Percentiles rank a stretch among this genome's conserved stretches.
Evolutionary conservation across 2,888 invertebrate genomes (phyloP).

Genomic region (Dione vanillae): DNA sequence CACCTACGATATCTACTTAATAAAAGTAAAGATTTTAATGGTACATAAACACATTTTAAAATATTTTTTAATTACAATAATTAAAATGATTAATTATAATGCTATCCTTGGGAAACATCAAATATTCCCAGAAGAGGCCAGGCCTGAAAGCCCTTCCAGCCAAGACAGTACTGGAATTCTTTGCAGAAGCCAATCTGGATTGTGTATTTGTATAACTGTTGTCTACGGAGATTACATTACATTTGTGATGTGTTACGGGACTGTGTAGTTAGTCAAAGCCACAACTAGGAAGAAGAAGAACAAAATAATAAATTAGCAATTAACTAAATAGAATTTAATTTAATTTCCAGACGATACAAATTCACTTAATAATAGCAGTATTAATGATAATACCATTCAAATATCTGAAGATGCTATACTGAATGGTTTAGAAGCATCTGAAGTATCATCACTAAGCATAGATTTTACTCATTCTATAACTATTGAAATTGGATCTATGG

Average conservation of each 20-base stretch:
- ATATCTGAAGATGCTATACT: slow-evolving; percentile 76
- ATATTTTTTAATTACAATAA: slow-evolving; percentile 5
- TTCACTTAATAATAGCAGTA: slow-evolving; percentile 58
- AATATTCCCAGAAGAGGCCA: too few species aligned
- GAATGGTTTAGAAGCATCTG: slow-evolving; percentile 69
- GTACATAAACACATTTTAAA: slow-evolving; percentile 50
- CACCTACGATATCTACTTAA: slow-evolving; percentile 71
- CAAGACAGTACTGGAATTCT: too few species aligned
- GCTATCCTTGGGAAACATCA: too few species aligned
- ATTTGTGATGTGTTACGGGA: too few species aligned
- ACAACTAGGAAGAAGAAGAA: too few species aligned
- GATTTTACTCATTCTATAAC: slow-evolving; percentile 72
- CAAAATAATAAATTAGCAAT: neutral
- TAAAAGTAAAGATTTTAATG: slow-evolving; percentile 67
- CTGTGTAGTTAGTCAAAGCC: too few species aligned
- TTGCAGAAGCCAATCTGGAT: too few species aligned
- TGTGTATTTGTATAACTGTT: too few species aligned
- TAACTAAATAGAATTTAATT: slow-evolving; percentile 34
- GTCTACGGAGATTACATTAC: too few species aligned
- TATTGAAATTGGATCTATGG: slow-evolving; percentile 73
- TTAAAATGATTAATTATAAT: too few species aligned
- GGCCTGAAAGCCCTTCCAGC: too few species aligned
- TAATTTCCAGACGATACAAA: slow-evolving; percentile 63
- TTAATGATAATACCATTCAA: slow-evolving; percentile 65
- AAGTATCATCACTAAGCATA: slow-evolving; percentile 67